Conservation (phyloP, 2,797 vertebrate species). For the Champsocephalus gunnari region DNA sequence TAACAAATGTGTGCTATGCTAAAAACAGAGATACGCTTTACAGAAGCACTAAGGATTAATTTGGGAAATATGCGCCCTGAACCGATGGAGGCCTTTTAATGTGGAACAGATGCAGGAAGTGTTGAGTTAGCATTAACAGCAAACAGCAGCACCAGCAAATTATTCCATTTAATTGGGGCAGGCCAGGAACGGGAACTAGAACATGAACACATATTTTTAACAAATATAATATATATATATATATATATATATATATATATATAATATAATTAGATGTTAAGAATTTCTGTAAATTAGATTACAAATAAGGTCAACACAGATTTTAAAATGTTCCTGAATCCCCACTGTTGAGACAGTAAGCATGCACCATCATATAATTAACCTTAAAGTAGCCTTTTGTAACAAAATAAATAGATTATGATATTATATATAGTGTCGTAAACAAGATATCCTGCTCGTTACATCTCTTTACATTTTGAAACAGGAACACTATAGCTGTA, state of each 20-base stretch:
- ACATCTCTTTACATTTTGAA: not conserved
- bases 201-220: not conserved
- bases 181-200: not conserved
- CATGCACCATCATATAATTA: not conserved
- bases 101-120: constrained; percentile 40
- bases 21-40: not conserved
- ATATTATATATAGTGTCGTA: too few species aligned
- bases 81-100: constrained; percentile 27
- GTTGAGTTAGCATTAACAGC: constrained; percentile 34
- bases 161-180: constrained; percentile 10
- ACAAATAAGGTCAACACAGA: not conserved
- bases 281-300: not conserved
- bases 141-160: constrained; percentile 29
- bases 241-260: too few species aligned
- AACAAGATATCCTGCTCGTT: too few species aligned
- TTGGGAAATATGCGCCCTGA: constrained; percentile 15
- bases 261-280: too few species aligned
- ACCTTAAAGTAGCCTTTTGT: not conserved
- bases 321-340: not conserved
- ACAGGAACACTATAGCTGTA: not conserved
- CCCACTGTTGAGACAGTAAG: not conserved
- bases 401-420: not conserved
- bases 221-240: not conserved
- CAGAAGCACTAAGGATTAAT: constrained; percentile 12
- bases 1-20: not conserved